These are phyloP conservation scores for Solen grandis DNA, from an alignment of 1,140 invertebrate genomes.

Conservation along the genomic window DNA sequence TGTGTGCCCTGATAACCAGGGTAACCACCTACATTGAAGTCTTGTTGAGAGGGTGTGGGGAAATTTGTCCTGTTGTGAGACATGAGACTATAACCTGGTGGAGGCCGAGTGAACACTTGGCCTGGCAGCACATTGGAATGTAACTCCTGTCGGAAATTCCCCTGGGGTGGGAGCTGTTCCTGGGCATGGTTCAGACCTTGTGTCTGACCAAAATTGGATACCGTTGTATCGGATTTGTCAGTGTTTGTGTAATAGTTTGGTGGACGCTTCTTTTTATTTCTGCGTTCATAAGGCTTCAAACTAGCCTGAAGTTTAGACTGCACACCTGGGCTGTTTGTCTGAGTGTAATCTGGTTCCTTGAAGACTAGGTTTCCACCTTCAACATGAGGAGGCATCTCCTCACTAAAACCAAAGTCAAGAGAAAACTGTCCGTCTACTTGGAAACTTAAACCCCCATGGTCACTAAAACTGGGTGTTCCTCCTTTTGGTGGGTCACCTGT, in stretches of 20 bases:
- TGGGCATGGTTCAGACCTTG: no score
- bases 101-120: not conserved
- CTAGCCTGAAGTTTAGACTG: constrained; percentile 42
- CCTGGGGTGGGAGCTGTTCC: not conserved
- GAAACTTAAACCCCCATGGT: no score
- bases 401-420: not conserved
- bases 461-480: not conserved
- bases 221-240: not conserved
- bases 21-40: no score
- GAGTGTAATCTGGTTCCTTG: not conserved
- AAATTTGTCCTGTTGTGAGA: no score
- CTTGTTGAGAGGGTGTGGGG: no score
- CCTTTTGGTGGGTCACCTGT: not conserved
- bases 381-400: no score
- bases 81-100: not conserved
- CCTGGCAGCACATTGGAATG: not conserved
- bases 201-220: not conserved
- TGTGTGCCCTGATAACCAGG: no score
- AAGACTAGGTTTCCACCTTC: no score
- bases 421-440: not conserved
- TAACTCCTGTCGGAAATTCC: not conserved
- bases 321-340: not conserved
- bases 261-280: constrained; percentile 53
- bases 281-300: constrained; percentile 46
- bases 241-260: constrained; percentile 47